Percentiles rank a stretch among this genome's conserved stretches.
phyloP scores from a whole-genome alignment of 1,140 invertebrate genomes.

The Sarcophaga peregrina region DNA sequence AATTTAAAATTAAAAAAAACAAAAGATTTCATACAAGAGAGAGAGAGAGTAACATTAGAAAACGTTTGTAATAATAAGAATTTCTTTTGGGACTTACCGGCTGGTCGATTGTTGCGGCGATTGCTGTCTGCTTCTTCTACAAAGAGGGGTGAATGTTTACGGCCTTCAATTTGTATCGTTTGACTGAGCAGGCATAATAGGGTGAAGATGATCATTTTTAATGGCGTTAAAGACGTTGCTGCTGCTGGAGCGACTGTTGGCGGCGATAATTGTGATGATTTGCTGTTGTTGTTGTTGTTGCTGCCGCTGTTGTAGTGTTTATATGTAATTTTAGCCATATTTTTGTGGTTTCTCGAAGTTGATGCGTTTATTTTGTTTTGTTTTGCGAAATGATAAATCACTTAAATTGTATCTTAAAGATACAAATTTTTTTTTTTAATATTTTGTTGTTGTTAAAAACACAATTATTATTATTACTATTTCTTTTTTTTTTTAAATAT shows the following conservation, averaged over 20 bases:
- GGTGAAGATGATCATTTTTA: slow-evolving; percentile 57
- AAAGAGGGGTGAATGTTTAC: slow-evolving; percentile 61
- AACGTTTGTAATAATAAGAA: too few relatives aligned
- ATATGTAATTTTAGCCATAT: slow-evolving; percentile 30
- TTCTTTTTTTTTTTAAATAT: not conserved
- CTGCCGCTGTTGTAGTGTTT: not conserved
- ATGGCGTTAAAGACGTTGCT: slow-evolving; percentile 32
- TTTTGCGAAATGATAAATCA: not conserved
- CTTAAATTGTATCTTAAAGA: slow-evolving; percentile 28
- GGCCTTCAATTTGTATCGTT: slow-evolving; percentile 51
- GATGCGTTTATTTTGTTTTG: too few relatives aligned
- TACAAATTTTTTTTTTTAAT: not conserved
- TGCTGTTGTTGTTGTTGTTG: slow-evolving; percentile 5
- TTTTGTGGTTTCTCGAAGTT: slow-evolving; percentile 49
- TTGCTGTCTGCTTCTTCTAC: slow-evolving; percentile 61
- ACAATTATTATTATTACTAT: not conserved
- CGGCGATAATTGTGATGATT: not conserved
- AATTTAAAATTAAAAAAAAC: not conserved
- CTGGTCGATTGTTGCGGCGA: slow-evolving; percentile 62
- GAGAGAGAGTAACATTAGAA: too few relatives aligned
- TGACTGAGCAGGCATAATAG: slow-evolving; percentile 51
- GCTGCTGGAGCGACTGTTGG: not conserved
- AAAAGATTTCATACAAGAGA: not conserved
- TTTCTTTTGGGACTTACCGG: slow-evolving; percentile 55
- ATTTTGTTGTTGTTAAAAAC: slow-evolving; percentile 29